Evolutionary conservation across 2,888 invertebrate species (phyloP), one percentile per base, ranked within the genome.

Genomic region (Stenotaenia linearis): DNA sequence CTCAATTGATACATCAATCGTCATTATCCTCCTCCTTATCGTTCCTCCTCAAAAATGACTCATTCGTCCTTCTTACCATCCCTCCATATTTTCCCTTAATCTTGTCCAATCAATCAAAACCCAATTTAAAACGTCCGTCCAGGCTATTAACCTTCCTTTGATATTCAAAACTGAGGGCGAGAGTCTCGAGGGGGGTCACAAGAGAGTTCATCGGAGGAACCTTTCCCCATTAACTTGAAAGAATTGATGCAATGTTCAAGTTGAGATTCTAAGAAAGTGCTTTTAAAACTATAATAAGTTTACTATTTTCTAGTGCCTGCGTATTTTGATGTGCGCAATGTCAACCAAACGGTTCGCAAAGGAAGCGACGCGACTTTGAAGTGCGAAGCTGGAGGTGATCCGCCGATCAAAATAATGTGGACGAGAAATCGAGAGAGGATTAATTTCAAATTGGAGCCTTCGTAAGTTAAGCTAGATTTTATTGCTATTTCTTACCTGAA

Each of bases 321-420:
- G 2, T 80, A 81, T 75, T 80, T 81, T 74, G 81, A 81, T 40
- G 78, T 74, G 6, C 79, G 79, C 74, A 35, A 56, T 5, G 32
- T 75, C 18, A 81, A 81, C 69, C 80, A 81, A 56, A 81, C 85
- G 0, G 85, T 85, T 10, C 80, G 83, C 37, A 84, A 84, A 69
- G 85, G 85, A 7, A 84, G 85, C 77, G 84, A 85, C 37, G 83
- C 85, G 9, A 84, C 84, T 9, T 81, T 87, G 83, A 84, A 84
- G 61, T 87, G 87, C 80, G 85, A 86, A 77, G 87, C 87, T 0
- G 84, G 85, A 15, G 88, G 88, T 0, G 88, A 88, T 82, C 84
- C 84, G 79, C 88, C 88, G 1, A 84, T 88, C 69, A 86, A 87
- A 45, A 84, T 88, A 18, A 83, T 85, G n/a, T 88, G 88, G 87